Evolutionary conservation across 2,797 vertebrate species (phyloP), one percentile per base, ranked within the genome.

Genomic region (Danio albolineatus): DNA sequence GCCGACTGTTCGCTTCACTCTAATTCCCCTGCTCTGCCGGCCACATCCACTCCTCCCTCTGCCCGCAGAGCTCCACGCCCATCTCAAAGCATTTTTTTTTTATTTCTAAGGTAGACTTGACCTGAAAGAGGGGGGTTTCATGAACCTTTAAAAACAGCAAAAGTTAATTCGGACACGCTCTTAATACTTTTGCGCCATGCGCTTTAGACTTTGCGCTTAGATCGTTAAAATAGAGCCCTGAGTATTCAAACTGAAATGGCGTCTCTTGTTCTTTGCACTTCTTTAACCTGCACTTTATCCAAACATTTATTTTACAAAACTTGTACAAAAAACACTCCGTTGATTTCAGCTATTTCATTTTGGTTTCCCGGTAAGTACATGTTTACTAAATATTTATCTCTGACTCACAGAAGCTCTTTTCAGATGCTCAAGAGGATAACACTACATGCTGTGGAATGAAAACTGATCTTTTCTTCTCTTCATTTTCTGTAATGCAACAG

Each of bases 261-360:
- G 0, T 49, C 13, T 10, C 21, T 67, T 12, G 44, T 48, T 44
- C 10, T 39, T 28, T 8, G 10, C 17, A 43, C 28, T 28, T 43
- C 10, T 36, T 46, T 10, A 67, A 69, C 51, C 21, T 13, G 21
- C 54, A 19, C 19, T 5, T 57, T 59, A 60, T 70, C 71, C 49
- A 76, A 83, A 77, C 48, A 73, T 36, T 48, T 72, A 51, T 46
- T 41, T 28, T 67, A 54, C 72, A 83, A 71, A 60, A 7, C 10
- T 4, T 17, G 10, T 59, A 46, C 51, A n/a, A 59, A 49, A 19
- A 28, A 38, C 19, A 10, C 3, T 9, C 43, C 46, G 41, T 65
- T 17, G 61, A 3, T 38, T 62, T 61, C 17, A 41, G 10, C 14
- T 41, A 41, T 39, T 59, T 54, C 21, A 44, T n/a, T n/a, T n/a